Base-by-base conservation (phyloP, 2,113 vertebrate genomes). In the Atherinomorus stipes region DNA sequence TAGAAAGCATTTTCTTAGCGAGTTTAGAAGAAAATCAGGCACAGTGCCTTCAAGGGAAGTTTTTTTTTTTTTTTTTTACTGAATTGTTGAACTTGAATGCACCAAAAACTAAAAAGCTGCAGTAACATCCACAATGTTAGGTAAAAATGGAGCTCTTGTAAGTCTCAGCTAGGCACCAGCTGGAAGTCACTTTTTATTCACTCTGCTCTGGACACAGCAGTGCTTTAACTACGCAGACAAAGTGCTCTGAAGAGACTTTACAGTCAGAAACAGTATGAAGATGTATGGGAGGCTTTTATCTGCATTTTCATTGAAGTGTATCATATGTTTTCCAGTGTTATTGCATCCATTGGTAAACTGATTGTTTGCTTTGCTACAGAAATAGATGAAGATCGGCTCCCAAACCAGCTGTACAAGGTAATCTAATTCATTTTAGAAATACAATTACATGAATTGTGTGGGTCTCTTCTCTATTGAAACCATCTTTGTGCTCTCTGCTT, bases 341-440 rank as follows among this genome's bases (percentile, higher is more conserved):
- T 19, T 67, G 9, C 31, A 23, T 40, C 11, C 25, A 26, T 5
- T 47, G 21, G 10, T 37, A 44, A 76, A 74, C 5, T 63, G 34
- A 44, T 45, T 65, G 13, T 79, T 54, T 85, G 18, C 25, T 81
- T 50, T 52, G 22, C 80, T 56, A 16, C 88, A 97, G 96, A 97
- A 92, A 92, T 97, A 44, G 96, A 97, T 81, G 96, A 97, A 92
- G 96, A 97, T 80, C 93, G 95, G 56, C 93, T 96, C 57, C 95
- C 96, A 64, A 96, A 96, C 85, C 94, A 95, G 23, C 86, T 95
- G 81, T 95, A 96, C 87, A 97, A 97, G 96, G 96, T 97, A 89
- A 90, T 28, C 13, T 16, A 19, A 65, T 75, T 53, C 18, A 62
- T 61, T 26, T 53, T 0, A 4, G 18, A 74, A 74, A 80, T 25